Conservation (phyloP, 2,797 vertebrate species). For the Merluccius polli region DNA sequence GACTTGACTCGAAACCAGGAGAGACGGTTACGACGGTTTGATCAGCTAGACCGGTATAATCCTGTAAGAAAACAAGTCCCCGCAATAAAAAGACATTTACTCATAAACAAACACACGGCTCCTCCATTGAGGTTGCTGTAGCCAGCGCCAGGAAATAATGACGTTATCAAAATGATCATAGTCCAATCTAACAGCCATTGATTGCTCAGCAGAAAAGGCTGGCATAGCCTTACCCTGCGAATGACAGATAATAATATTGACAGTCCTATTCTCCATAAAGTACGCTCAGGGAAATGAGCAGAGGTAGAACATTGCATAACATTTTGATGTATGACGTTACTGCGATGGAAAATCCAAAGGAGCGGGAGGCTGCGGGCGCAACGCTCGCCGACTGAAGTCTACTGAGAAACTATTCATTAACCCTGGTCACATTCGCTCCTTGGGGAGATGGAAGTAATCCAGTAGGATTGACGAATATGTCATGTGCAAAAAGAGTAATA, state of each 20-base stretch:
- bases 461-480: slow-evolving; percentile 12
- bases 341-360: slow-evolving; percentile 12
- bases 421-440: slow-evolving; percentile 20
- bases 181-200: slow-evolving; percentile 41
- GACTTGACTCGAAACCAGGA: neutral
- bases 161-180: slow-evolving; percentile 51
- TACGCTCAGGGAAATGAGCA: slow-evolving; percentile 16
- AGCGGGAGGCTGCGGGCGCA: neutral
- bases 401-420: slow-evolving; percentile 35
- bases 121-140: slow-evolving; percentile 40
- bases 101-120: slow-evolving; percentile 49
- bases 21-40: neutral
- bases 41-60: neutral
- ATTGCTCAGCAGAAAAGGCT: slow-evolving; percentile 20
- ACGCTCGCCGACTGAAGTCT: slow-evolving; percentile 7
- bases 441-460: slow-evolving; percentile 23
- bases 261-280: slow-evolving; percentile 18
- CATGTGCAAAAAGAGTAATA: neutral
- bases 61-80: neutral
- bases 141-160: slow-evolving; percentile 52
- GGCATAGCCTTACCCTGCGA: slow-evolving; percentile 29
- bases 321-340: slow-evolving; percentile 21
- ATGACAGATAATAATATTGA: slow-evolving; percentile 31
- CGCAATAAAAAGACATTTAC: slow-evolving; percentile 37
- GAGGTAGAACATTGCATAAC: slow-evolving; percentile 24